A percentile compares a stretch with the other conserved stretches of the same genome.
These are phyloP conservation scores for Mythimna ferrago DNA, from an alignment of 2,888 invertebrate species.

Conservation along the genomic window DNA sequence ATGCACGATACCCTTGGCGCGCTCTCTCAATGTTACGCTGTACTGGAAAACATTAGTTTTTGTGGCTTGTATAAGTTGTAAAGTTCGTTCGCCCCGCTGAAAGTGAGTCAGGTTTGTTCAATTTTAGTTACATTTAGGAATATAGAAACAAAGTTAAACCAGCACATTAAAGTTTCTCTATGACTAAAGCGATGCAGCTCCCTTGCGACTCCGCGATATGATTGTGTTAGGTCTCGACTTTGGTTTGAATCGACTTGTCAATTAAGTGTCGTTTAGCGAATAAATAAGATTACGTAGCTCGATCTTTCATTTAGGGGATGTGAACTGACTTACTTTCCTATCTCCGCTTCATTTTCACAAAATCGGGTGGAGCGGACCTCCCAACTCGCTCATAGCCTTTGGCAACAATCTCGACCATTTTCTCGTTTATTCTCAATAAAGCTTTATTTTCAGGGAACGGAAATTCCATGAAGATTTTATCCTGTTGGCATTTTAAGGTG, in stretches of 20 bases:
- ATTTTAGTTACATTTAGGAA: conserved; percentile 53
- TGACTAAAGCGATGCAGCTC: conserved; percentile 43
- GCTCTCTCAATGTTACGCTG: conserved; percentile 37
- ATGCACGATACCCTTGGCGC: conserved; percentile 51
- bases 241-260: conserved; percentile 52
- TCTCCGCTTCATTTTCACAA: conserved; percentile 58
- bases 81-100: conserved; percentile 45
- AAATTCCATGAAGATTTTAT: conserved; percentile 54
- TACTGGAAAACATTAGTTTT: conserved; percentile 46
- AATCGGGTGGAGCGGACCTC: conserved; percentile 63
- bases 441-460: conserved; percentile 61
- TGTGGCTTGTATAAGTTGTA: conserved; percentile 35
- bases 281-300: conserved; percentile 51
- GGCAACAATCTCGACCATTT: conserved; percentile 65
- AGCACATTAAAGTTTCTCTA: conserved; percentile 48
- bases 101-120: conserved; percentile 39
- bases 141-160: conserved; percentile 42
- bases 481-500: conserved; percentile 34
- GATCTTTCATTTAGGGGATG: conserved; percentile 44
- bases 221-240: conserved; percentile 30
- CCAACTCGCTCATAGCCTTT: conserved; percentile 63
- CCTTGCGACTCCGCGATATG: conserved; percentile 36
- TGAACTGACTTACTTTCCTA: conserved; percentile 38
- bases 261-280: conserved; percentile 52
- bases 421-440: conserved; percentile 67